These are phyloP conservation scores for Oncorhynchus keta DNA, from an alignment of 2,113 vertebrate species.

Conservation along the genomic window DNA sequence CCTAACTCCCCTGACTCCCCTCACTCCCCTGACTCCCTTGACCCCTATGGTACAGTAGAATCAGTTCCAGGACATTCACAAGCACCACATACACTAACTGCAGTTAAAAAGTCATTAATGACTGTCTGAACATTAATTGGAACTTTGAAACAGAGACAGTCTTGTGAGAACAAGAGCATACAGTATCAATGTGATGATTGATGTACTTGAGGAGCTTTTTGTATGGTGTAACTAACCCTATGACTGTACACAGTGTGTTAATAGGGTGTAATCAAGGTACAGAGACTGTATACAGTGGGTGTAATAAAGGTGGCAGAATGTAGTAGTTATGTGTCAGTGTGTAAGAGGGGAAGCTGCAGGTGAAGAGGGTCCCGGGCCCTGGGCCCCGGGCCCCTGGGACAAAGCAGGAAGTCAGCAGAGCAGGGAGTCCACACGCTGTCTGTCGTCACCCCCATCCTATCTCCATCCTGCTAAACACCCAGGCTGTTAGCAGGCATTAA, in stretches of 20 bases:
- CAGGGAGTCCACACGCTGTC: conserved; percentile 31
- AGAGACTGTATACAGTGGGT: no score
- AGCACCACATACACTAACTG: no score
- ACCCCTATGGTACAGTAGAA: background rate
- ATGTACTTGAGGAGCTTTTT: background rate
- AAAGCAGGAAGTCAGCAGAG: background rate
- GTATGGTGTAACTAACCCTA: no score
- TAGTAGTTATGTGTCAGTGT: no score
- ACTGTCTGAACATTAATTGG: background rate
- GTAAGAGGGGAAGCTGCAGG: no score
- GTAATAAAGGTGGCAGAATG: no score
- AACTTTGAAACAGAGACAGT: background rate
- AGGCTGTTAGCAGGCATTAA: conserved; percentile 72
- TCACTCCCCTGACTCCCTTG: no score
- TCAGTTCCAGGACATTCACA: background rate
- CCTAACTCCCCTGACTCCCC: no score
- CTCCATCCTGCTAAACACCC: conserved; percentile 48
- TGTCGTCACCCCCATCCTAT: conserved; percentile 49
- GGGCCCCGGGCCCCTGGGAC: background rate
- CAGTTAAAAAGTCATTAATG: background rate
- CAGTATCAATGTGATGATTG: background rate
- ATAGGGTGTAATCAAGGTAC: no score
- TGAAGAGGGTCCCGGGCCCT: no score
- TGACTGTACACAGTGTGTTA: background rate
- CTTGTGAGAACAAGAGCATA: background rate